Conservation (phyloP, 2,888 invertebrate genomes). For the Pteria penguin region DNA sequence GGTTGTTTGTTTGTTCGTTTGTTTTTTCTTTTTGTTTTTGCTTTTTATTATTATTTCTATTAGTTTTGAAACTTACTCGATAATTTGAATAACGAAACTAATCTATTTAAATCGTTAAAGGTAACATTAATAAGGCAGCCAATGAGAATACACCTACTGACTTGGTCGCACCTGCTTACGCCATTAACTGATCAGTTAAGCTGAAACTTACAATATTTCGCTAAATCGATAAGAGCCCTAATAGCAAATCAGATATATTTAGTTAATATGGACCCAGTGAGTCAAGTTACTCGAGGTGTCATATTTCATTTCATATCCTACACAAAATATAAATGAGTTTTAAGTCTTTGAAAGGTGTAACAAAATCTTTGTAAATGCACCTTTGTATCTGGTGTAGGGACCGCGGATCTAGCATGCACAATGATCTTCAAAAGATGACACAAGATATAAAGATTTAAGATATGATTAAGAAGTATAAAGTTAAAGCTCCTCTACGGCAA, state of each 20-base stretch:
- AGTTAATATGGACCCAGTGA: not conserved
- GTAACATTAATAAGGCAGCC: no score
- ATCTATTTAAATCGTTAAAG: no score
- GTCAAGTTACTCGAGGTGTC: not conserved
- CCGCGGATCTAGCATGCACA: not conserved
- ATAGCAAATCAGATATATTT: not conserved
- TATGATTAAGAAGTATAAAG: not conserved
- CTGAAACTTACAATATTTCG: not conserved
- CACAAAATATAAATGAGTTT: not conserved
- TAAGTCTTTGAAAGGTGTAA: not conserved
- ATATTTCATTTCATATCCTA: not conserved
- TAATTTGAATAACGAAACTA: no score
- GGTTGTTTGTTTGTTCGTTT: no score
- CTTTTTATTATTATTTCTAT: no score
- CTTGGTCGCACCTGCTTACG: no score
- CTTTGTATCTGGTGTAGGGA: not conserved
- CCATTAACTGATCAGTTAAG: not conserved
- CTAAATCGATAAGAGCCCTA: not conserved
- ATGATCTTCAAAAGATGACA: conserved; percentile 29
- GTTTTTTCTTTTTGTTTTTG: no score
- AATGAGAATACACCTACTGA: not conserved
- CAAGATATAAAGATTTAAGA: conserved; percentile 21
- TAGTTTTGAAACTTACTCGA: no score
- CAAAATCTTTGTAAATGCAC: not conserved
- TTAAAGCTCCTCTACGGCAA: no score